Conservation (phyloP, 2,113 vertebrate genomes). For the Tetrao urogallus region DNA sequence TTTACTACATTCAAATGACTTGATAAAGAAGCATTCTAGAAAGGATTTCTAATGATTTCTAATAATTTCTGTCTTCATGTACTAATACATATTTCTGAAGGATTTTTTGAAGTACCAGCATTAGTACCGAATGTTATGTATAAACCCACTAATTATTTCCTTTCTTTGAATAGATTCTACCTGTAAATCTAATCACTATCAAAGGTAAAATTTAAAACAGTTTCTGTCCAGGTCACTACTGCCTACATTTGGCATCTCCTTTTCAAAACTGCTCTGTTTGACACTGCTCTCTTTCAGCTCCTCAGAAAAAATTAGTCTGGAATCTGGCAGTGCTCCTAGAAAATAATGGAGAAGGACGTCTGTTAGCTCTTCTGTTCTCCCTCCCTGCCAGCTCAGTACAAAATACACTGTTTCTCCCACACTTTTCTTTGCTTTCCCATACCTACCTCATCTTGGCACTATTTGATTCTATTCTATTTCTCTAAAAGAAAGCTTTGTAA, state of each 20-base stretch:
- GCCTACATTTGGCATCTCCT: background rate
- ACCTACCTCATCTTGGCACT: background rate
- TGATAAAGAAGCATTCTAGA: background rate
- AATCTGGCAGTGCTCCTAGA: slow-evolving; percentile 36
- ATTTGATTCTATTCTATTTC: background rate
- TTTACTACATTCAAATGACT: background rate
- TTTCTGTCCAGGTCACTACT: background rate
- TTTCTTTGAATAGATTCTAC: background rate
- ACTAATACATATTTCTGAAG: background rate
- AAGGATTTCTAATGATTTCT: background rate
- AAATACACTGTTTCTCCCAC: background rate
- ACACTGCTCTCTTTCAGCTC: slow-evolving; percentile 15
- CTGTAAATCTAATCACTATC: background rate
- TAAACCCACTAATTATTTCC: background rate
- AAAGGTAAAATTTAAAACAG: background rate
- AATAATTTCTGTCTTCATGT: background rate
- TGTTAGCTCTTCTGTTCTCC: background rate
- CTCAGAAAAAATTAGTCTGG: slow-evolving; percentile 17
- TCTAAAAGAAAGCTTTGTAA: slow-evolving; percentile 18
- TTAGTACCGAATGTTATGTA: background rate
- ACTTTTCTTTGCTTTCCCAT: background rate
- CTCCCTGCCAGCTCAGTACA: background rate
- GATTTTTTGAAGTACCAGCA: background rate
- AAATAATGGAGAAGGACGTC: slow-evolving; percentile 39
- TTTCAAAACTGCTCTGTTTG: slow-evolving; percentile 25